Evolutionary conservation across 2,113 vertebrate genomes (phyloP), one percentile per base, ranked within the genome.

Genomic region (Tachysurus fulvidraco): DNA sequence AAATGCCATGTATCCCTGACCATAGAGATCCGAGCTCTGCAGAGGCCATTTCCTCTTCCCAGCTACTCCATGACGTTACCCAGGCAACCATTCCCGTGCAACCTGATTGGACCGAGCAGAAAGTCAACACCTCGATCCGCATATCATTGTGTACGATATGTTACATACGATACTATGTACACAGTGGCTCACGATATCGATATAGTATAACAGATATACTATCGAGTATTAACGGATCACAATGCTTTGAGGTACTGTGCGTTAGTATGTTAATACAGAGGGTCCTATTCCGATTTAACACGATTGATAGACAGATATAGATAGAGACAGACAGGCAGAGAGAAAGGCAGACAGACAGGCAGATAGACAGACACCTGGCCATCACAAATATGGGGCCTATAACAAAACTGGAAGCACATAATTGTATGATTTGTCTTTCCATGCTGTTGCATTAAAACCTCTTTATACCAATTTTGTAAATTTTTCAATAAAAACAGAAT

Each of bases 1-100:
- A 92, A 95, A 90, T 95, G 95, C 96, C 95, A 94, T 94, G 92
- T 77, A 82, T 87, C 71, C 52, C 84, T 73, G 76, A 86, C 88
- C 88, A 86, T 69, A 85, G 50, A 84, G 9, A 76, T 79, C 84
- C 77, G 41, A 69, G 54, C 57, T 28, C 85, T 85, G 87, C 74
- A 78, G 80, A 85, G 44, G 71, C 84, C 85, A 74, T 89, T 91
- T 91, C 90, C 90, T 91, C 73, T 84, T 86, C 78, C 86, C 88
- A 73, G 88, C 73, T 17, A 79, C 69, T 71, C 83, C 77, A 11
- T 74, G 85, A 52, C 77, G 90, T 91, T 85, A 74, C 88, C 83
- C 28, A 0, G 86, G 88, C 73, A 91, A 89, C 86, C 57, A 67
- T 30, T 81, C 67, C 74, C 65, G 50, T 84, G 25, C 13, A 30